Evolutionary conservation across 2,888 invertebrate species (phyloP).

Genomic region (Nemapogon koenigi): DNA sequence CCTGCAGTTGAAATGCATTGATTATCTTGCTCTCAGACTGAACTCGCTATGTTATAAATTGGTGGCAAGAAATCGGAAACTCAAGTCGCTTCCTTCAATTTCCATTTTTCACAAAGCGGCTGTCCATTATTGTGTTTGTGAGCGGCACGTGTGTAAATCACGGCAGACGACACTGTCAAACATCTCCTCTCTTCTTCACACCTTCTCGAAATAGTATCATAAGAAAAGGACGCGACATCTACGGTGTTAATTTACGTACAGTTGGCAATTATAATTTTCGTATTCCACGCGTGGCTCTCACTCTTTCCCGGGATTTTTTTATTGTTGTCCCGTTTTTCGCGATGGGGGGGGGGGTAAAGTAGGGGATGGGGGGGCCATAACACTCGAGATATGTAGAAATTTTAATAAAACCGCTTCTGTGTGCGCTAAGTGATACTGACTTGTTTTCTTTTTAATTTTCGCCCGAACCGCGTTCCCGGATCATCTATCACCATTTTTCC

Average conservation of each 20-base stretch:
- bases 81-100: constrained; percentile 48
- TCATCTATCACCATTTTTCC: constrained; percentile 47
- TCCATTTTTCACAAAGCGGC: constrained; percentile 30
- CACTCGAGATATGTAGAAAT: constrained; percentile 62
- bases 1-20: too few relatives aligned
- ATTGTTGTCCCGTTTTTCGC: constrained; percentile 36
- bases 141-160: constrained; percentile 54
- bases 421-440: constrained; percentile 65
- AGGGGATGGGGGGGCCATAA: constrained; percentile 36
- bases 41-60: constrained; percentile 27
- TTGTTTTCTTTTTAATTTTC: constrained; percentile 62
- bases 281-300: constrained; percentile 45
- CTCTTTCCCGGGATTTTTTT: constrained; percentile 48
- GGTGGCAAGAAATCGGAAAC: constrained; percentile 31
- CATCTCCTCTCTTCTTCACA: constrained; percentile 17
- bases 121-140: constrained; percentile 57
- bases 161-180: constrained; percentile 25
- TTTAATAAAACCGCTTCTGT: constrained; percentile 60
- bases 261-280: constrained; percentile 63
- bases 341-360: constrained; percentile 43
- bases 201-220: background rate
- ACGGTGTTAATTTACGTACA: constrained; percentile 62
- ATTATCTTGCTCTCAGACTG: constrained; percentile 6
- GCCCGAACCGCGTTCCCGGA: constrained; percentile 35
- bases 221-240: constrained; percentile 36